Conservation (phyloP, 2,888 invertebrate species). For the Cecidostiba fungosa region DNA sequence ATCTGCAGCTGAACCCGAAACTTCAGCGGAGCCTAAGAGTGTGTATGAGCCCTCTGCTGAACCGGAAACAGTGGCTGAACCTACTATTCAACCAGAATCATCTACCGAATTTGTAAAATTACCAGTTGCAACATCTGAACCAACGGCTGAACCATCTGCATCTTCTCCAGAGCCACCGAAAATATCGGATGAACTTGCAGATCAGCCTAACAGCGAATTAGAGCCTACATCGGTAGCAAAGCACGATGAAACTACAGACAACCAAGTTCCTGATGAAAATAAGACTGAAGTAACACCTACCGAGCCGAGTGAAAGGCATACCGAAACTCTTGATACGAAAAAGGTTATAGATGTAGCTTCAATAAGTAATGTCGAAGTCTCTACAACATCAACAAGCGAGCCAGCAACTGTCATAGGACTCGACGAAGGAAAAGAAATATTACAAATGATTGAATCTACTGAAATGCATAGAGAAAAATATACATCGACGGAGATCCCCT, state of each 20-base stretch:
- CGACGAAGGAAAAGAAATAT: not conserved
- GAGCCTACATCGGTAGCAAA: conserved; percentile 60
- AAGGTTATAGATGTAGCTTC: not conserved
- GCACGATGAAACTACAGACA: not conserved
- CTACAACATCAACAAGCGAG: conserved; percentile 15
- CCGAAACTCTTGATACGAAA: not conserved
- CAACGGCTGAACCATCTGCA: conserved; percentile 69
- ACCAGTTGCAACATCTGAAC: conserved; percentile 69
- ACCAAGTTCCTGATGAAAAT: conserved; percentile 66
- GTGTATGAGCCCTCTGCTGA: conserved; percentile 62
- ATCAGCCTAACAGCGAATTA: conserved; percentile 65
- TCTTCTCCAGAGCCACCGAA: conserved; percentile 71
- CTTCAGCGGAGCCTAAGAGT: conserved; percentile 65
- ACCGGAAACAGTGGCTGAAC: conserved; percentile 70
- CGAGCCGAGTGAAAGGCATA: not conserved
- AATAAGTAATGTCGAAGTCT: not conserved
- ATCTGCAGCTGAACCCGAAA: conserved; percentile 70
- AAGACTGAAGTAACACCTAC: conserved; percentile 19
- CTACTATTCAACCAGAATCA: conserved; percentile 61
- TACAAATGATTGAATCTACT: conserved; percentile 15
- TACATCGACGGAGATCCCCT: conserved; percentile 25
- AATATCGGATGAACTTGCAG: conserved; percentile 66
- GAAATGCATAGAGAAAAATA: conserved; percentile 1
- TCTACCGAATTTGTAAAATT: conserved; percentile 65
- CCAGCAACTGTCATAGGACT: conserved; percentile 43